Evolutionary conservation across 2,888 invertebrate genomes (phyloP), one percentile per base, ranked within the genome.

Genomic region (Eurytoma californica): DNA sequence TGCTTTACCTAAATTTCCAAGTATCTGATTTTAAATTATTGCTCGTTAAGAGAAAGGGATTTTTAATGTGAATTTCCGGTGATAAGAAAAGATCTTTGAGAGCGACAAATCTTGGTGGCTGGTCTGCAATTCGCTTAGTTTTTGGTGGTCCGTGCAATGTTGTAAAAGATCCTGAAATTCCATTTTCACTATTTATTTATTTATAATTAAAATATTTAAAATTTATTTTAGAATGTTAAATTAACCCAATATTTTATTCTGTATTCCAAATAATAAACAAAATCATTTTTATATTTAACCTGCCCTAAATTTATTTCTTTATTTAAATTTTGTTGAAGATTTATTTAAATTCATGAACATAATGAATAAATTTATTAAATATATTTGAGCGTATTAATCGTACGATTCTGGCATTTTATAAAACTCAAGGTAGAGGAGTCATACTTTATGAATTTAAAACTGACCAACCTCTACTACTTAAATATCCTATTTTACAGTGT

Each of bases 41-140:
- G 47, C 73, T 82, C 28, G 72, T 63, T 0, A 69, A 75, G 1
- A 80, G 74, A n/a, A 63, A 80, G 51, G 80, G 73, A 78, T 80
- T 77, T 83, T 82, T 65, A 82, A 82, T 82, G 72, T 82, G 83
- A 72, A 83, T 84, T 74, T 83, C 80, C 14, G 83, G 79, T 2
- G 86, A 84, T 14, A 88, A 78, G 68, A 88, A 88, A 66, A 89
- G 84, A 82, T 88, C 88, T 81, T 86, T 86, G 66, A 89, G 80
- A 4, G 87, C 85, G 39, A 88, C 87, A 65, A 87, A 88, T 82
- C 84, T 88, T 24, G 86, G 84, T 2, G 84, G 81, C 74, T 84
- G 85, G 47, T 86, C 85, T 14, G 82, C 3, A 30, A 3, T 61
- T 16, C 49, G 60, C 72, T 72, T 57, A 70, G 3, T 61, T 73